These are phyloP conservation scores for Watsonalla binaria DNA, from an alignment of 2,888 invertebrate genomes.

Conservation along the genomic window DNA sequence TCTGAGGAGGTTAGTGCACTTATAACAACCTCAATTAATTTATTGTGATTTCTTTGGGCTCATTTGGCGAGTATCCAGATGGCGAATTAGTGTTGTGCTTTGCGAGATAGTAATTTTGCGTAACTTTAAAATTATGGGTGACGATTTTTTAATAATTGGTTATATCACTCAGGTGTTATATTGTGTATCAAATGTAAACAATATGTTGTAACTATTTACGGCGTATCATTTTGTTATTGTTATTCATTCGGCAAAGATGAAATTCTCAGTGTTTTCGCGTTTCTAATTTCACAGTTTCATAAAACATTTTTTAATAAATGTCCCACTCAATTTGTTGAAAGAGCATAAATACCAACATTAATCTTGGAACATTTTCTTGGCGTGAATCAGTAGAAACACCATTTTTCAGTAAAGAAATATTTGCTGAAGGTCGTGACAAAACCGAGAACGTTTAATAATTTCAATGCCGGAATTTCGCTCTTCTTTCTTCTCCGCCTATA, in stretches of 20 bases:
- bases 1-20: conserved; percentile 45
- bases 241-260: too few relatives aligned
- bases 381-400: background rate
- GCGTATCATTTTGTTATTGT: too few relatives aligned
- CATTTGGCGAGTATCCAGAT: conserved; percentile 26
- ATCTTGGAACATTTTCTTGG: background rate
- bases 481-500: background rate
- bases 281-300: too few relatives aligned
- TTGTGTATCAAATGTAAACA: too few relatives aligned
- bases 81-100: conserved; percentile 4
- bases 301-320: too few relatives aligned
- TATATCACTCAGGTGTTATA: background rate
- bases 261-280: too few relatives aligned
- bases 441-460: background rate
- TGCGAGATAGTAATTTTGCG: background rate
- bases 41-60: conserved; percentile 10
- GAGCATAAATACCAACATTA: too few relatives aligned
- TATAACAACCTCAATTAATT: conserved; percentile 17
- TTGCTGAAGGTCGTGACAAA: background rate
- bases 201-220: too few relatives aligned
- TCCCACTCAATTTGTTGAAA: too few relatives aligned
- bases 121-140: background rate
- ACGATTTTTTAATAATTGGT: background rate
- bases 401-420: too few relatives aligned
- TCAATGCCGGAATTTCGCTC: background rate